These are phyloP conservation scores for Megalops cyprinoides DNA, from an alignment of 2,797 vertebrate species.

Conservation along the genomic window DNA sequence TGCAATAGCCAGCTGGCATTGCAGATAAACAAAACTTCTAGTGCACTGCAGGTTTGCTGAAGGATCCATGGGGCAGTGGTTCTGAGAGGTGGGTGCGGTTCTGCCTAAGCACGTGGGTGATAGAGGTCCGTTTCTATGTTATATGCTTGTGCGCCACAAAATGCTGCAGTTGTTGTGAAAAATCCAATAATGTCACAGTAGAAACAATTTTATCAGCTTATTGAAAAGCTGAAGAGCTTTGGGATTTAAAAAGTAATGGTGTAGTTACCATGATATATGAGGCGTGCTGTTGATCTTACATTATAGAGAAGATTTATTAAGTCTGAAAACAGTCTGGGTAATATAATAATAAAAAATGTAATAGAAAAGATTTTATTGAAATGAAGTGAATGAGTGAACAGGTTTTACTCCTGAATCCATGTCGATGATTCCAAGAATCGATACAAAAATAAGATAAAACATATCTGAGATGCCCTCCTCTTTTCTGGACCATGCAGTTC, in stretches of 20 bases:
- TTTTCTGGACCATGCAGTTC: not conserved
- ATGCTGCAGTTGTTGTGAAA: constrained; percentile 38
- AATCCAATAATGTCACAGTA: constrained; percentile 39
- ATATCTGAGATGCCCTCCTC: too few species aligned
- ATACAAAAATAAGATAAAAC: constrained; percentile 15
- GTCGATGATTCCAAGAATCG: not conserved
- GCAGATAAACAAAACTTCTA: constrained; percentile 51
- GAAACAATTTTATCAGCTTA: constrained; percentile 40
- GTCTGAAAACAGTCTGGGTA: not conserved
- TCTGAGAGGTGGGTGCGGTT: constrained; percentile 25
- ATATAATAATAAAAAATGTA: constrained; percentile 8
- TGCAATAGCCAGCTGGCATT: constrained; percentile 62
- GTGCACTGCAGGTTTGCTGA: constrained; percentile 37
- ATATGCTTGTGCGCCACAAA: not conserved
- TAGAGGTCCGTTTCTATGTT: constrained; percentile 2
- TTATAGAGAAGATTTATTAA: not conserved
- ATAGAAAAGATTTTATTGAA: not conserved
- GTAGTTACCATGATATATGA: constrained; percentile 29
- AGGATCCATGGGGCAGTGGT: constrained; percentile 32
- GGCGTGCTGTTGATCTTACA: not conserved
- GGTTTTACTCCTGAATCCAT: not conserved
- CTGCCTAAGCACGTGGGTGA: constrained; percentile 18
- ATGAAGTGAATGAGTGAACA: constrained; percentile 5
- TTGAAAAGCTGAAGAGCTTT: constrained; percentile 38
- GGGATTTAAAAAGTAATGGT: constrained; percentile 26